Conservation (phyloP, 2,797 vertebrate genomes). For the Etheostoma nigrum region DNA sequence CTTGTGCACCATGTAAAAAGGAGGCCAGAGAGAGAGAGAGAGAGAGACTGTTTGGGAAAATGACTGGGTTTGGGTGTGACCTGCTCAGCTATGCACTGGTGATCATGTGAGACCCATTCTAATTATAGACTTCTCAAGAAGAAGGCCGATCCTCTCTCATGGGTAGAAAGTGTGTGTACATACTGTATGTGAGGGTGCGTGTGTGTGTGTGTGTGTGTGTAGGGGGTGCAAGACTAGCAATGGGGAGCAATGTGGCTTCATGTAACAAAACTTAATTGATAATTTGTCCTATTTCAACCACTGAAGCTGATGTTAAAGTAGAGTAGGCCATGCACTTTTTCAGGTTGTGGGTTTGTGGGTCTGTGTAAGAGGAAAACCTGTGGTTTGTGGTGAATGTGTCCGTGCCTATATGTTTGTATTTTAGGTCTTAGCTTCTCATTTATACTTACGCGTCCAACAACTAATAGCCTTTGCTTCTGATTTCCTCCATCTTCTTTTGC, state of each 20-base stretch:
- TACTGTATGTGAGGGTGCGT: conserved; percentile 55
- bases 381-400: conserved; percentile 8
- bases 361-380: conserved; percentile 25
- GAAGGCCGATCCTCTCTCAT: conserved; percentile 81
- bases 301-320: conserved; percentile 42
- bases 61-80: conserved; percentile 82
- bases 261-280: conserved; percentile 52
- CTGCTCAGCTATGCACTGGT: conserved; percentile 81
- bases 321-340: conserved; percentile 53
- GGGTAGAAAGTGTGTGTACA: conserved; percentile 67
- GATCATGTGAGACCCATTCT: conserved; percentile 88
- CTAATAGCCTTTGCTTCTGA: conserved; percentile 41
- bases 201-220: conserved; percentile 23
- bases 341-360: conserved; percentile 31
- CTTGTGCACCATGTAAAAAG: conserved; percentile 48
- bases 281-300: conserved; percentile 62
- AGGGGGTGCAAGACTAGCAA: conserved; percentile 11
- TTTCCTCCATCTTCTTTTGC: conserved; percentile 42
- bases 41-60: conserved; percentile 69
- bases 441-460: conserved; percentile 12
- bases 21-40: conserved; percentile 65
- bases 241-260: conserved; percentile 29
- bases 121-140: conserved; percentile 86
- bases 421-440: conserved; percentile 11
- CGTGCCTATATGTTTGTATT: conserved; percentile 8